Percentiles rank a stretch among this genome's conserved stretches.
phyloP scores from a whole-genome alignment of 2,797 vertebrate species.

The Semaprochilodus insignis region DNA sequence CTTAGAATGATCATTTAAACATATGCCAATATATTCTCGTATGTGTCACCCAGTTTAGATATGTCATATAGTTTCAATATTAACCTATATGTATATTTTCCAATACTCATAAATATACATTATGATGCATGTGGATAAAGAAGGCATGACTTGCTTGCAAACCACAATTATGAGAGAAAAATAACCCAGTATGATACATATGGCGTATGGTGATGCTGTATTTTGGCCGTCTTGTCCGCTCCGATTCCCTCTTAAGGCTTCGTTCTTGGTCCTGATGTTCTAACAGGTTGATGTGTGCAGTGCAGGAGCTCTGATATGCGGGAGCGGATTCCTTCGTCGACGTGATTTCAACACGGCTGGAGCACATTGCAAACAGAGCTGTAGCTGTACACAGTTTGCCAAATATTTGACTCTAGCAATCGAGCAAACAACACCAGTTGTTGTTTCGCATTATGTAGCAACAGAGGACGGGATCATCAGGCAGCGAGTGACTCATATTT shows the following conservation, averaged over 20 bases:
- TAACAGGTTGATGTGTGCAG: constrained; percentile 4
- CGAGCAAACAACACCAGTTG: constrained; percentile 35
- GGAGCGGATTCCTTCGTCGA: not conserved
- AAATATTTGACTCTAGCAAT: constrained; percentile 51
- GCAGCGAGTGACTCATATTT: not conserved
- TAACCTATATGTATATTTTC: too few species aligned
- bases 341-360: not conserved
- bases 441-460: constrained; percentile 17
- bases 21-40: too few species aligned
- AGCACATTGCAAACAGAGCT: constrained; percentile 12
- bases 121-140: too few species aligned
- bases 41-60: too few species aligned
- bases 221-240: not conserved
- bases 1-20: too few species aligned
- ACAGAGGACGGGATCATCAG: not conserved
- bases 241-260: not conserved
- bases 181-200: too few species aligned
- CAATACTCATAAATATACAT: too few species aligned
- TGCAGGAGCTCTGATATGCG: constrained; percentile 1
- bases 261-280: not conserved
- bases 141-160: too few species aligned
- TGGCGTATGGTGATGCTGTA: not conserved
- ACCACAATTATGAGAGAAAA: too few species aligned
- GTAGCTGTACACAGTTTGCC: constrained; percentile 15
- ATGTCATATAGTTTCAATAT: too few species aligned